Base-by-base conservation (phyloP, 1,140 invertebrate genomes). In the Bombus polaris region DNA sequence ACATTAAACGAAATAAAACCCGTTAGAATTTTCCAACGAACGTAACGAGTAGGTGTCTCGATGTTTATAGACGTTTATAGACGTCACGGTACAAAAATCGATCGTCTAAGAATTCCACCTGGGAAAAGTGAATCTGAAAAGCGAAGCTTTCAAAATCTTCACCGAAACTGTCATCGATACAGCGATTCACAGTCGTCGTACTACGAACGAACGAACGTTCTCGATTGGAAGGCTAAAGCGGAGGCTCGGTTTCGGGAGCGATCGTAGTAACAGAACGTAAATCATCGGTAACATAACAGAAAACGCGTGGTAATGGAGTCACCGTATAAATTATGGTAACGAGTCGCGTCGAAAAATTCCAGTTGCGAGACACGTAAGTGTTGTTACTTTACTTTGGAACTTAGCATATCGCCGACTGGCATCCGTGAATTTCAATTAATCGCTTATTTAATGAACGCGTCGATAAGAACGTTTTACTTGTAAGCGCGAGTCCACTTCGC, bases 201-300 rank as follows among this genome's bases (percentile, higher is more conserved):
- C 32, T 66, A 35, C 2, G 1, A 37, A 39, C 25, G 25, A 59
- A 2, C 12, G 18, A 37, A 35, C 1, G 2, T 57, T 9, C 10
- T 15, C 18, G 1, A 37, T 53, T 3, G 37, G 18, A 62, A 62
- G 3, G 3, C 57, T 39, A 18, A 25, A 25, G 37, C 22, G 25
- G 53, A 13, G 32, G 6, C 32, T 18, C 5, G 25, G 6, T 42
- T 37, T 62, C 70, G 32, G 37, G 44, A 73, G 39, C 47, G 8
- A 28, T 72, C 37, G 18, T n/a, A 13, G 28, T 59, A 59, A 57
- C 47, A 47, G 39, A 44, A 62, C 70, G 25, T 80, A 80, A 80
- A 80, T 70, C 78, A 39, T 76, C 80, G 28, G 65, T 79, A 76
- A 79, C 82, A 70, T 83, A 84, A 84, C 66, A 57, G 65, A 83